Evolutionary conservation across 2,113 vertebrate species (phyloP).

Genomic region (Vulpes vulpes): DNA sequence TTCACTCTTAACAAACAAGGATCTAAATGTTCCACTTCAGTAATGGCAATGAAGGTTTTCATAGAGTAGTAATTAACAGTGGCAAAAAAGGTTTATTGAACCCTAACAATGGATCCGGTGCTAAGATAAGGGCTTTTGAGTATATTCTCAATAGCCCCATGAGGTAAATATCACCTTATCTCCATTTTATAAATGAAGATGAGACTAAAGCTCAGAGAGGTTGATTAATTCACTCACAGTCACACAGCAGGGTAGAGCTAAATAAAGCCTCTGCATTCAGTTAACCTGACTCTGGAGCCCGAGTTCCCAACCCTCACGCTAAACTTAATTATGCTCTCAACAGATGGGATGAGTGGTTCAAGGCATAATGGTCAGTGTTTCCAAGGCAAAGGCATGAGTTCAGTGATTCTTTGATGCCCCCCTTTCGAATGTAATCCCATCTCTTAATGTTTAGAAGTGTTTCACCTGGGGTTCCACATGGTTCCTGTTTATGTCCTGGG

Average conservation of each 20-base stretch:
- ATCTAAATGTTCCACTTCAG: not conserved
- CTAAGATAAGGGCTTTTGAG: not conserved
- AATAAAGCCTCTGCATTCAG: not conserved
- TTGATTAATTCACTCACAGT: not conserved
- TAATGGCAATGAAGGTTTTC: not conserved
- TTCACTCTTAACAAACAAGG: not conserved
- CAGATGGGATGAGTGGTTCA: accelerated
- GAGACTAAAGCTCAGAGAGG: not conserved
- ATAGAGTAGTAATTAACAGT: not conserved
- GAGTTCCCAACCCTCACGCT: not conserved
- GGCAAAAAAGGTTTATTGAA: not conserved
- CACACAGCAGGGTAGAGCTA: not conserved
- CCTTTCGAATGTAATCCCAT: not conserved
- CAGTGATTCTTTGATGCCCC: not conserved
- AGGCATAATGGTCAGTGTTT: accelerated
- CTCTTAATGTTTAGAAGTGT: not conserved
- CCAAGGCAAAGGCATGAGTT: not conserved
- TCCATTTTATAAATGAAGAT: not conserved
- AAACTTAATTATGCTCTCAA: not conserved
- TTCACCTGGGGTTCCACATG: not conserved
- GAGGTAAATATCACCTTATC: not conserved
- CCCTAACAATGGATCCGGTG: not conserved
- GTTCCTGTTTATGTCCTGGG: not conserved
- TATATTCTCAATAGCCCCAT: not conserved
- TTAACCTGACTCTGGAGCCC: not conserved